A percentile compares a stretch with the other conserved stretches of the same genome.
Evolutionary conservation across 2,113 vertebrate genomes (phyloP).

Genomic region (Lophotis ruficrista): DNA sequence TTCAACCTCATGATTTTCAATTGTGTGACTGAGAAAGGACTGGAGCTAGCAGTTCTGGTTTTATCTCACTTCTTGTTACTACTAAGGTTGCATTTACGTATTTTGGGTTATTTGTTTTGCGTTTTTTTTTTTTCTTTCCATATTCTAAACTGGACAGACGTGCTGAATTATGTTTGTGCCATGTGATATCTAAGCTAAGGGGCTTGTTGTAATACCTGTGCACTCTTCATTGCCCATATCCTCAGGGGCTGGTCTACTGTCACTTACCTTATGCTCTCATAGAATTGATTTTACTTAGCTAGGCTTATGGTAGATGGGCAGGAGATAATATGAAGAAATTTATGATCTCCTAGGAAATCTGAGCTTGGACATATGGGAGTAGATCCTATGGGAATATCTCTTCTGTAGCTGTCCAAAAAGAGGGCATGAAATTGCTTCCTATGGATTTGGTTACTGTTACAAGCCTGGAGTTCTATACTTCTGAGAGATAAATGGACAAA

Average conservation of each 20-base stretch:
- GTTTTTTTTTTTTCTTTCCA: not conserved
- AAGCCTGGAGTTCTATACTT: not conserved
- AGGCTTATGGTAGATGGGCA: not conserved
- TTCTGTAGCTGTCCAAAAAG: not conserved
- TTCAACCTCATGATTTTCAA: not conserved
- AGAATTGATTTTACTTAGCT: not conserved
- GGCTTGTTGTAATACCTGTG: accelerated
- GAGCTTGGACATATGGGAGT: not conserved
- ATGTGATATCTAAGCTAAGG: not conserved
- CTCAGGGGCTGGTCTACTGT: not conserved
- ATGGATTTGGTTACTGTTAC: not conserved
- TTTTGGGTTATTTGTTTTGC: not conserved
- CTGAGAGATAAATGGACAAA: not conserved
- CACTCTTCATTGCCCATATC: not conserved
- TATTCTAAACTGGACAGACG: not conserved
- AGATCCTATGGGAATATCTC: not conserved
- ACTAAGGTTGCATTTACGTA: not conserved
- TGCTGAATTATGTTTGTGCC: not conserved
- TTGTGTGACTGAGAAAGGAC: not conserved
- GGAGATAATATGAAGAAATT: not conserved
- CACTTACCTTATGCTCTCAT: not conserved
- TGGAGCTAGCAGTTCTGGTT: not conserved
- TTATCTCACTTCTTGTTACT: not conserved
- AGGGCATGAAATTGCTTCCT: not conserved
- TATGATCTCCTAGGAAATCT: not conserved